Percentiles rank a stretch among this genome's conserved stretches.
These are phyloP conservation scores for Willisornis vidua DNA, from an alignment of 2,113 vertebrate species.

Conservation along the genomic window DNA sequence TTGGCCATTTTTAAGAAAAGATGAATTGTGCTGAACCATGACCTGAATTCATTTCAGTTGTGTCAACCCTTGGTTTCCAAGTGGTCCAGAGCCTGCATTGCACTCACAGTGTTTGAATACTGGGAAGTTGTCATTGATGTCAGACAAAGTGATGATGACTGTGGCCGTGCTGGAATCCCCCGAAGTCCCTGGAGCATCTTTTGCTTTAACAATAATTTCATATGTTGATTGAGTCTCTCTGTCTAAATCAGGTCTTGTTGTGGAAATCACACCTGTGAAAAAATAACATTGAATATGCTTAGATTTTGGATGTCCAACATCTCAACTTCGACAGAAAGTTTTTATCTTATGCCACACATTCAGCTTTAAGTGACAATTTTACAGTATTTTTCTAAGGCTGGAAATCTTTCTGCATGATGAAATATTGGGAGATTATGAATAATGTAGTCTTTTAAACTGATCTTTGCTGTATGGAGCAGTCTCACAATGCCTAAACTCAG, in stretches of 20 bases:
- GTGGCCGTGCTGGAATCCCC: constrained; percentile 81
- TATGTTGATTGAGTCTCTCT: constrained; percentile 83
- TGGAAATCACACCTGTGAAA: constrained; percentile 79
- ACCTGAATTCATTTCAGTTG: rapidly evolving
- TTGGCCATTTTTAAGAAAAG: not conserved
- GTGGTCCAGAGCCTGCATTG: not conserved
- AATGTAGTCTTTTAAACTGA: not conserved
- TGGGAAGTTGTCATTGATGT: constrained; percentile 91
- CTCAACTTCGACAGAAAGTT: not conserved
- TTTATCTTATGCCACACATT: not conserved
- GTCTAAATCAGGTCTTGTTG: constrained; percentile 79
- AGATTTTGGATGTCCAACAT: not conserved
- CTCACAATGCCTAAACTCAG: not conserved
- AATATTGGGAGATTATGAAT: not conserved
- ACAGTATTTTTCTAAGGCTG: not conserved
- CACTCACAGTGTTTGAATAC: constrained; percentile 83
- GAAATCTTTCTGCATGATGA: not conserved
- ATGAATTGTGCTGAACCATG: not conserved
- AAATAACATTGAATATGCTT: not conserved
- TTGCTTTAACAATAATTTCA: constrained; percentile 82
- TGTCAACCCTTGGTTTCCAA: not conserved
- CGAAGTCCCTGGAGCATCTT: constrained; percentile 76
- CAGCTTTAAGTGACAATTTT: not conserved
- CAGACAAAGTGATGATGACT: constrained; percentile 81
- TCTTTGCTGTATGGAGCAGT: not conserved